A percentile compares a stretch with the other conserved stretches of the same genome.
phyloP scores from a whole-genome alignment of 1,140 invertebrate species.

The Andrena cerasifolii region DNA sequence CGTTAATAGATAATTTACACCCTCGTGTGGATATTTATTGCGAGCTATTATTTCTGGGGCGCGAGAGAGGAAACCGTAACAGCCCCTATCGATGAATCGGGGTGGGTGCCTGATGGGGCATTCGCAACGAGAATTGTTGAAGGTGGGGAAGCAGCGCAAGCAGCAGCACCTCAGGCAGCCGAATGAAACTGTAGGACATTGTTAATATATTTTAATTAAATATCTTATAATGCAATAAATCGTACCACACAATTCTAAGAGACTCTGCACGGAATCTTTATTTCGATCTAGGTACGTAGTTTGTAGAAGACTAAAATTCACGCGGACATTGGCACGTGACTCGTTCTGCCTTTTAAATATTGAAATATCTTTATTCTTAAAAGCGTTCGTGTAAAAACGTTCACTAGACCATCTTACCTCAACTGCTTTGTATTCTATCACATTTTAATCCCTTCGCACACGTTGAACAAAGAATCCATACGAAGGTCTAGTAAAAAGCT shows the following conservation, averaged over 20 bases:
- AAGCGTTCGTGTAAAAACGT: slow-evolving; percentile 9
- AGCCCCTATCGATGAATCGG: slow-evolving; percentile 64
- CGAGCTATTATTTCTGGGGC: slow-evolving; percentile 70
- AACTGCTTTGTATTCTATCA: background rate
- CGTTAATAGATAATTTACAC: slow-evolving; percentile 45
- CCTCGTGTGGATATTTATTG: slow-evolving; percentile 59
- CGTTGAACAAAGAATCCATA: slow-evolving; percentile 1
- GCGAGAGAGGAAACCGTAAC: slow-evolving; percentile 47
- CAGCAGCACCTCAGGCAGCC: background rate
- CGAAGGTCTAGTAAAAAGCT: background rate
- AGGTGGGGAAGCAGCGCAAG: background rate
- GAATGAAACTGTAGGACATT: slow-evolving; percentile 13
- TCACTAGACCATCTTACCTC: too few species aligned
- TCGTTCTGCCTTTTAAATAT: background rate
- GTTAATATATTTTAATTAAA: background rate
- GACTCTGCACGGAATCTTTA: background rate
- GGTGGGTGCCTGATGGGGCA: slow-evolving; percentile 69
- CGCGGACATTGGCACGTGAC: background rate
- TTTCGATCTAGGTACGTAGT: background rate
- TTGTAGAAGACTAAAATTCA: background rate
- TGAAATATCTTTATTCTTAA: background rate
- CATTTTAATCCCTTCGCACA: background rate
- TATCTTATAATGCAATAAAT: background rate
- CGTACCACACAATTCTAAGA: background rate
- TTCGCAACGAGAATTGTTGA: slow-evolving; percentile 36